Evolutionary conservation across 2,797 vertebrate species (phyloP).

Genomic region (Gymnodraco acuticeps): DNA sequence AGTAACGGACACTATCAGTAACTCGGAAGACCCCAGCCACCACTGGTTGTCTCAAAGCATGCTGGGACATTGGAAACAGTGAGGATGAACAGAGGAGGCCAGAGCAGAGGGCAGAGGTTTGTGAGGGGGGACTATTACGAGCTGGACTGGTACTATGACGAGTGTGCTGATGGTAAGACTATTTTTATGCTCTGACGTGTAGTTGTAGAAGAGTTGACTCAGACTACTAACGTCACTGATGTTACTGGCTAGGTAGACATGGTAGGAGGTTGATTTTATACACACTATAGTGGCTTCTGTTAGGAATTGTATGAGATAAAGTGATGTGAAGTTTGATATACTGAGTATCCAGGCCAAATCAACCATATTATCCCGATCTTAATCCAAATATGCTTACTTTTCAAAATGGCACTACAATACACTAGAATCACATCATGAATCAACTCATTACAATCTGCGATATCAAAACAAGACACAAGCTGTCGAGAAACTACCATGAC

Average conservation of each 20-base stretch:
- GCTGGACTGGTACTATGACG: slow-evolving; percentile 99
- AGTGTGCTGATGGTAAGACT: slow-evolving; percentile 96
- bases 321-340: no score
- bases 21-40: slow-evolving; percentile 17
- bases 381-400: no score
- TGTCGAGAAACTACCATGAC: not conserved
- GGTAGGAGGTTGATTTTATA: not conserved
- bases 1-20: slow-evolving; percentile 22
- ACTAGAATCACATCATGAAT: no score
- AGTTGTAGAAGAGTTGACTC: slow-evolving; percentile 10
- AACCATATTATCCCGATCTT: no score
- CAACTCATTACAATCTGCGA: no score
- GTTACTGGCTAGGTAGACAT: not conserved
- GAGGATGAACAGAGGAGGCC: slow-evolving; percentile 88
- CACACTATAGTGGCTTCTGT: not conserved
- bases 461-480: not conserved
- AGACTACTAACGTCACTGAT: not conserved
- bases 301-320: not conserved
- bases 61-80: slow-evolving; percentile 54
- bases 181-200: slow-evolving; percentile 4
- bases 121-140: slow-evolving; percentile 98
- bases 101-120: slow-evolving; percentile 97
- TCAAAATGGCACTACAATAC: no score
- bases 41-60: slow-evolving; percentile 47
- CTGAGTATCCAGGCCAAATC: no score